These are phyloP conservation scores for Takifugu rubripes DNA, from an alignment of 2,797 vertebrate species.

Conservation along the genomic window DNA sequence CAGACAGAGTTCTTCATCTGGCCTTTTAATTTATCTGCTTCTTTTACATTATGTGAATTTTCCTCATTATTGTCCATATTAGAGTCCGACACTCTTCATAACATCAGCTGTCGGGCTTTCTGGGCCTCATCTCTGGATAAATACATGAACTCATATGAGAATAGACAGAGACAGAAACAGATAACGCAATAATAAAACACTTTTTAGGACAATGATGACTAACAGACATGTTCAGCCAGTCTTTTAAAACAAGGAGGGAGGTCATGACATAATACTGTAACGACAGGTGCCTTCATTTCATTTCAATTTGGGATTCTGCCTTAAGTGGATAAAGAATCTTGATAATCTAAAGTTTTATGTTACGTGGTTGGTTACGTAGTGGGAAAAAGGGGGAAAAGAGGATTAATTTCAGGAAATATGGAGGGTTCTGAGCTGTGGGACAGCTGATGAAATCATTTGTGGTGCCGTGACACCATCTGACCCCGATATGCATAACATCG, in stretches of 20 bases:
- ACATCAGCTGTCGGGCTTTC: neutral
- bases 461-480: conserved; percentile 41
- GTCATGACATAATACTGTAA: neutral
- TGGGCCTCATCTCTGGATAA: neutral
- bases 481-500: conserved; percentile 30
- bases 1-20: neutral
- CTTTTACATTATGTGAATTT: neutral
- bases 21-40: neutral
- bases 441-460: conserved; percentile 31
- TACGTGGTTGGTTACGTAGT: neutral
- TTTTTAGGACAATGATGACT: too few relatives aligned
- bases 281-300: neutral
- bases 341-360: neutral
- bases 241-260: neutral
- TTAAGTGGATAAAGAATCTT: neutral
- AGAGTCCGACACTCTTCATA: neutral
- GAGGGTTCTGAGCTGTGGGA: conserved; percentile 9
- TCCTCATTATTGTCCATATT: neutral
- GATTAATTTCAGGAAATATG: conserved; percentile 14
- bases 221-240: neutral
- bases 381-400: neutral
- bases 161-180: neutral
- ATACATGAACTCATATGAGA: neutral
- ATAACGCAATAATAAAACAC: neutral
- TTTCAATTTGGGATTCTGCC: conserved; percentile 2